Evolutionary conservation across 2,113 vertebrate species (phyloP).

Genomic region (Cyprinodon brontotheroides): DNA sequence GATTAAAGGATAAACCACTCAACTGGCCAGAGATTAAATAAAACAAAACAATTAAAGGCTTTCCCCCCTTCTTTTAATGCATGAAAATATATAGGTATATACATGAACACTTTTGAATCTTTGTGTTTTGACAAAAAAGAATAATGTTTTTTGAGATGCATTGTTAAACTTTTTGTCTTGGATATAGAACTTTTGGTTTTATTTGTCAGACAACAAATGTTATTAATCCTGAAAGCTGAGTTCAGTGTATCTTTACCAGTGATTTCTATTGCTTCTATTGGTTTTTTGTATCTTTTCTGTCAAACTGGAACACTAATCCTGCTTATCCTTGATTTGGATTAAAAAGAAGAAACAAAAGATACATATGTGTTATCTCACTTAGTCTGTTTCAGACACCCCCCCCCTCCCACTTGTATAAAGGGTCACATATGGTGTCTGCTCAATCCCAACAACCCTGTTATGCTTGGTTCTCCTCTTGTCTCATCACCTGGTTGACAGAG

Average conservation of each 20-base stretch:
- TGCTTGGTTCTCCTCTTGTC: slow-evolving; percentile 42
- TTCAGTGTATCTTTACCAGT: not conserved
- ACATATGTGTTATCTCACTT: not conserved
- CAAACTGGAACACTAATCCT: not conserved
- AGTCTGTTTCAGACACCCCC: not conserved
- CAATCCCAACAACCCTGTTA: slow-evolving; percentile 28
- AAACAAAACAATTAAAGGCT: not conserved
- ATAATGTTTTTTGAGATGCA: not conserved
- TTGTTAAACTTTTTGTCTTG: not conserved
- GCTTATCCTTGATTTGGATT: slow-evolving; percentile 1
- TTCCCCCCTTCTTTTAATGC: not conserved
- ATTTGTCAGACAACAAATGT: not conserved
- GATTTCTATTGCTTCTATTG: not conserved
- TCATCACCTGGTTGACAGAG: slow-evolving; percentile 45
- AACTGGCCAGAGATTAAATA: not conserved
- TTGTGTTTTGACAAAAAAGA: not conserved
- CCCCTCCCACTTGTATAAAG: slow-evolving; percentile 14
- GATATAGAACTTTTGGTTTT: not conserved
- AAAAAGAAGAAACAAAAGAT: slow-evolving; percentile 7
- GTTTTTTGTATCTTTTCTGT: not conserved
- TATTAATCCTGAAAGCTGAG: not conserved
- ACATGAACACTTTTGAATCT: not conserved
- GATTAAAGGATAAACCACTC: too few relatives aligned
- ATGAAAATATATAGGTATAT: not conserved
- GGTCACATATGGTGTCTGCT: slow-evolving; percentile 30